Conservation (phyloP, 2,888 invertebrate species). For the Orthosia incerta region DNA sequence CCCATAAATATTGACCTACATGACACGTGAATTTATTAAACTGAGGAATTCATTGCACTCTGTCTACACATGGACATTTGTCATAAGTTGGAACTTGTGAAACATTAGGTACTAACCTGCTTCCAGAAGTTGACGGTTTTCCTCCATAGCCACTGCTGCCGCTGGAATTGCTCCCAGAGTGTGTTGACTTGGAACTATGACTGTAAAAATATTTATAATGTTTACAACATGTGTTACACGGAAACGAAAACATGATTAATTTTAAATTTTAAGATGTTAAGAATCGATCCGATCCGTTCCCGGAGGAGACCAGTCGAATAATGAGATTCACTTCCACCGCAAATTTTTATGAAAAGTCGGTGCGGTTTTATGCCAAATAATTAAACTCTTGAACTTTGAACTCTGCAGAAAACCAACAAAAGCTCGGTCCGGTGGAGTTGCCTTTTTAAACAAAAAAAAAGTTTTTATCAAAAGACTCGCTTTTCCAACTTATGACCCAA, state of each 20-base stretch:
- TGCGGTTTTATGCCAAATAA: no score
- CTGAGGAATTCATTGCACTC: not conserved
- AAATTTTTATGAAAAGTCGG: not conserved
- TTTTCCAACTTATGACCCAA: no score
- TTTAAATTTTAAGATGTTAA: not conserved
- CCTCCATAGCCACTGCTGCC: conserved; percentile 96
- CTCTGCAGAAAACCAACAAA: not conserved
- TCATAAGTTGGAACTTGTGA: not conserved
- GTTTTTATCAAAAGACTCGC: not conserved
- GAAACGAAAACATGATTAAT: conserved; percentile 12
- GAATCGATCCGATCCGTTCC: not conserved
- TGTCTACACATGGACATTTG: not conserved
- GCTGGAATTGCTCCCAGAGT: conserved; percentile 94
- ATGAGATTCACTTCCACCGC: not conserved
- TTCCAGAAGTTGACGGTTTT: conserved; percentile 91
- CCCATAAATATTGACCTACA: no score
- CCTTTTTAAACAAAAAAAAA: not conserved
- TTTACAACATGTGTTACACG: not conserved
- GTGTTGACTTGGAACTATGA: conserved; percentile 94
- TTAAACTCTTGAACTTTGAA: no score
- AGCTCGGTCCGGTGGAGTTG: not conserved
- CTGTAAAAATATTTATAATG: conserved; percentile 81
- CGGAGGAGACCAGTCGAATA: not conserved
- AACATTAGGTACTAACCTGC: conserved; percentile 84
- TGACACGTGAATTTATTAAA: not conserved